Base-by-base conservation (phyloP, 2,797 vertebrate species). In the Enteromius argenteus region DNA sequence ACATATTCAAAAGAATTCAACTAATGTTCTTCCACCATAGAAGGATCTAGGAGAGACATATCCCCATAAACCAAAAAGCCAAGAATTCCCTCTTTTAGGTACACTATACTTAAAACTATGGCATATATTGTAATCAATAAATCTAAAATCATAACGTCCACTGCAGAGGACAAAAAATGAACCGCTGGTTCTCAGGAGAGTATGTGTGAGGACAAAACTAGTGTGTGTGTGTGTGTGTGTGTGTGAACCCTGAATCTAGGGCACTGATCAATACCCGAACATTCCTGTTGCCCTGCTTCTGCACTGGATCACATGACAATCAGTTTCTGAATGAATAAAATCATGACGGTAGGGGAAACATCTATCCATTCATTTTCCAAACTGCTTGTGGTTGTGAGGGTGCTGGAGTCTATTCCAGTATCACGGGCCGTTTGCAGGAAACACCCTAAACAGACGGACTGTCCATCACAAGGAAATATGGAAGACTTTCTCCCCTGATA, bases 171-270 rank as follows among this genome's bases (percentile, higher is more conserved):
- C 11, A 42, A 23, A 42, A 27, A n/a, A 30, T 39, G 4, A 68
- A 21, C 35, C 3, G 17, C 8, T 37, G 19, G 32, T 39, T 68
- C 66, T 21, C 17, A 68, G 66, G 19, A 66, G 5, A n/a, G 37
- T 30, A 46, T 37, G 73, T 53, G 71, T 62, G 53, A 69, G 80
- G n/a, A 75, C 49, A 68, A 37, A 49, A 39, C 30, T 46, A 30
- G n/a, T 19, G 56, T 71, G 80, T 80, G 72, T 46, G 64, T 51
- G 80, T 72, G 51, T 62, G 64, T 62, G 80, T 56, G 71, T 64
- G 60, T 53, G 49, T 51, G 19, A 75, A 76, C 60, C 35, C 58
- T 56, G 32, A 72, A 86, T 85, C 77, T 85, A 81, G 87, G 87
- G 15, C 87, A 85, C 71, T 83, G 60, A 79, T 85, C 81, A 60